Evolutionary conservation across 2,113 vertebrate genomes (phyloP), one percentile per base, ranked within the genome.

Genomic region (Scalopus aquaticus): DNA sequence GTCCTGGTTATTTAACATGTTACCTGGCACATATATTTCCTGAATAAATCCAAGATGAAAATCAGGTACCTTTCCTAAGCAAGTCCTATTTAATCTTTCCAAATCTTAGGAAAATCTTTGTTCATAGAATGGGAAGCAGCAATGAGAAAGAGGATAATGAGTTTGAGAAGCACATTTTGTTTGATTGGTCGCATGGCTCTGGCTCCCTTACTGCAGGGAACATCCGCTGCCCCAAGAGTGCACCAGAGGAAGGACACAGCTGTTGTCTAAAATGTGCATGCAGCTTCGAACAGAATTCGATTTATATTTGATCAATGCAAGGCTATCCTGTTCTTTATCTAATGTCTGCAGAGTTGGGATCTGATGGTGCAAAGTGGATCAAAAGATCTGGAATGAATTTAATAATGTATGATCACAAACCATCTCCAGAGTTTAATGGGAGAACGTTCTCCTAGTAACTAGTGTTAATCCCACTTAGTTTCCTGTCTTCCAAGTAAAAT

Each of bases 331-430:
- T 54, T 74, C 69, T 84, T 91, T 95, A 82, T 79, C 22, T 91
- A 89, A 79, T 64, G 64, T 64, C 79, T 95, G 96, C 82, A 93
- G 85, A 83, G 42, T 65, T 0, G 16, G 39, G 58, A 91, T 88
- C 46, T 76, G 37, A n/a, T 72, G 72, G 73, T 82, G 24, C 42
- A 91, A 22, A 95, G 22, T 32, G 56, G 46, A 94, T 67, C 73
- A 62, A 32, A 88, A 64, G 32, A 4, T 64, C 4, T 22, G 65
- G 51, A 70, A 16, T 35, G 42, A 42, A 32, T 85, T 91, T 94
- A 93, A 95, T 82, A 95, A 96, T 85, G 54, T 67, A 73, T 69
- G 86, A 73, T 46, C 77, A 81, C 46, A 93, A 73, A 11, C 81
- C 44, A 62, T 58, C 46, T 30, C 86, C 69, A 89, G 19, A 69